Conservation (phyloP, 2,797 vertebrate species). For the Heteromormyrus szaboi region DNA sequence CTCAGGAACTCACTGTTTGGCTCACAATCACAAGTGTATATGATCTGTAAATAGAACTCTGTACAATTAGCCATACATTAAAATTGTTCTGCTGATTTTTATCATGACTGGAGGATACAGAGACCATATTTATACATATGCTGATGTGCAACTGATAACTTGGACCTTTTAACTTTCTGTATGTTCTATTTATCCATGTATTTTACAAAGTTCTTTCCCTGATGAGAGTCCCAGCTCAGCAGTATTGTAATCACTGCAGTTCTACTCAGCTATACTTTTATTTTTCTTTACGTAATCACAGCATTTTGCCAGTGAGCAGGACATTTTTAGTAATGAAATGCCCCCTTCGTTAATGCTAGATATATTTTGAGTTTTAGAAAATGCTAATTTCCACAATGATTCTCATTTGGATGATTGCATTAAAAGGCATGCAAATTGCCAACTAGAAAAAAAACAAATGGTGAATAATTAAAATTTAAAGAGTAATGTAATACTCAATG, state of each 20-base stretch:
- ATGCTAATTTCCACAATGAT: not conserved
- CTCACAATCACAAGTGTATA: constrained; percentile 55
- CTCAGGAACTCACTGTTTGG: constrained; percentile 57
- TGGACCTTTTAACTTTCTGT: not conserved
- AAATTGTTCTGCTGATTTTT: constrained; percentile 47
- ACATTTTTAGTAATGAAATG: not conserved
- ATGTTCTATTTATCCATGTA: constrained; percentile 29
- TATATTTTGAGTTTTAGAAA: not conserved
- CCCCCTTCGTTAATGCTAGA: not conserved
- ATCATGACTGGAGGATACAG: constrained; percentile 43
- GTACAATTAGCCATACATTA: constrained; percentile 66
- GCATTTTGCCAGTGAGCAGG: not conserved
- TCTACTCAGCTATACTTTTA: constrained; percentile 17
- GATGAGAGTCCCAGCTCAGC: not conserved
- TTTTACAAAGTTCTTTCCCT: not conserved
- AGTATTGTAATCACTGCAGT: constrained; percentile 13
- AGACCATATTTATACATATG: constrained; percentile 18
- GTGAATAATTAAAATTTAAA: not conserved
- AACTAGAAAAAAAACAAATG: not conserved
- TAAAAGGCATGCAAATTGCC: not conserved
- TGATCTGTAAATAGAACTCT: constrained; percentile 63
- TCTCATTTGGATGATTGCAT: not conserved
- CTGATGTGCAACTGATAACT: not conserved
- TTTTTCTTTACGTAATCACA: not conserved
- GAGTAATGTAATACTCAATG: not conserved